phyloP scores from a whole-genome alignment of 2,797 vertebrate species.

The Prionace glauca region DNA sequence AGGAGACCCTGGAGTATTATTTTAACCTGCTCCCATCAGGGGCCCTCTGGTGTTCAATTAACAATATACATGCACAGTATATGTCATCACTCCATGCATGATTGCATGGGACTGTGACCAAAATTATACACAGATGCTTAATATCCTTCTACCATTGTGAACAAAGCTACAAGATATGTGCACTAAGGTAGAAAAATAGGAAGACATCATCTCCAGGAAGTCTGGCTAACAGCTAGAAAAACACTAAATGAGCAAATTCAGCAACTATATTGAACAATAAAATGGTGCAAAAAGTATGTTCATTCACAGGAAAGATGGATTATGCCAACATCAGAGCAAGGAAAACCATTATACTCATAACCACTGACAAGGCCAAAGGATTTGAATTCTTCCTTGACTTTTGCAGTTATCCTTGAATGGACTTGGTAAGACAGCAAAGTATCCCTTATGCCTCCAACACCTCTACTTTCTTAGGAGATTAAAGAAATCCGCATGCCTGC shows the following conservation, averaged over 20 bases:
- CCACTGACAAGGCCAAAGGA: not conserved
- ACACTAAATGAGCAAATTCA: not conserved
- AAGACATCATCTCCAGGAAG: not conserved
- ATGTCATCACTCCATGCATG: not conserved
- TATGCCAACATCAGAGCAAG: not conserved
- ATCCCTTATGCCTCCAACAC: not conserved
- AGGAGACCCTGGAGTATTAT: conserved; percentile 2
- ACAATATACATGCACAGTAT: not conserved
- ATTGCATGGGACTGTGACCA: not conserved
- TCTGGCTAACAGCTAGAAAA: not conserved
- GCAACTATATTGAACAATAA: not conserved
- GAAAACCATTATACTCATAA: not conserved
- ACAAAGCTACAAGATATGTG: not conserved
- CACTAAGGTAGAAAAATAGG: not conserved
- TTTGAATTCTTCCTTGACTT: not conserved
- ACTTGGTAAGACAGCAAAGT: not conserved
- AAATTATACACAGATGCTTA: not conserved
- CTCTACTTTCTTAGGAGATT: too few species aligned
- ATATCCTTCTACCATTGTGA: too few species aligned
- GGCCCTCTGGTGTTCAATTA: conserved; percentile 9
- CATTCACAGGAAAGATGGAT: not conserved
- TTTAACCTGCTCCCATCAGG: not conserved
- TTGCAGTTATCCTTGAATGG: not conserved
- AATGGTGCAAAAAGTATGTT: not conserved
- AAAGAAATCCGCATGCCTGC: too few species aligned